A percentile compares a stretch with the other conserved stretches of the same genome.
Evolutionary conservation across 2,888 invertebrate species (phyloP).

Genomic region (Parasteatoda lunata): DNA sequence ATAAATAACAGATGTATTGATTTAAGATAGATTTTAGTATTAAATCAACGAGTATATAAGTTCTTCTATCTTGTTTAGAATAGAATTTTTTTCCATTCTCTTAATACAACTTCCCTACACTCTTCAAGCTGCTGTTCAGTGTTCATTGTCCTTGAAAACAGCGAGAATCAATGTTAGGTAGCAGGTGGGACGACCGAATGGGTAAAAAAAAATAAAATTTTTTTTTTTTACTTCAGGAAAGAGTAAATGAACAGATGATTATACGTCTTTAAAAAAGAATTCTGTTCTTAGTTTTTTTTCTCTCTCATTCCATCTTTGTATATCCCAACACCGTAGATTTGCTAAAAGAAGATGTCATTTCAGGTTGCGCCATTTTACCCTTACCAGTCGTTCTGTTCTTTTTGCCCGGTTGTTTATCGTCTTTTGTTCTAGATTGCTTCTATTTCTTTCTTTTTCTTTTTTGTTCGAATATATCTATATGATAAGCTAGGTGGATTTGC

Average conservation of each 20-base stretch:
- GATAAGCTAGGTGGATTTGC: background rate
- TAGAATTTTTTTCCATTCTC: background rate
- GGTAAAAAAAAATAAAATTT: background rate
- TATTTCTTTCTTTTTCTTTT: background rate
- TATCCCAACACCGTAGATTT: slow-evolving; percentile 10
- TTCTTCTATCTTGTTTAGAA: too few relatives aligned
- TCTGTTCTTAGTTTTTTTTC: slow-evolving; percentile 17
- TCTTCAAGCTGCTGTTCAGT: background rate
- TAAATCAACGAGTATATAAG: too few relatives aligned
- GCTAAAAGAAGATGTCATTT: slow-evolving; percentile 31
- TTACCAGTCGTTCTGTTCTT: background rate
- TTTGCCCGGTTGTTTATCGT: background rate
- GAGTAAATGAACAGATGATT: slow-evolving; percentile 63
- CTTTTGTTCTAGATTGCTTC: slow-evolving; percentile 6
- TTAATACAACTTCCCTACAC: background rate
- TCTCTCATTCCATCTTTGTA: background rate
- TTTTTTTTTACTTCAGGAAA: background rate
- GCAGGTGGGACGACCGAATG: background rate
- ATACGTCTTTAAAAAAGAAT: slow-evolving; percentile 22
- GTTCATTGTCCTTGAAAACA: background rate
- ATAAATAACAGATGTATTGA: too few relatives aligned
- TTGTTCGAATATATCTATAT: slow-evolving; percentile 4
- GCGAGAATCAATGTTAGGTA: background rate
- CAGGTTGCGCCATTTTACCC: background rate
- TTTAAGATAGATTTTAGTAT: too few relatives aligned